These are phyloP conservation scores for Dryobates pubescens DNA, from an alignment of 2,797 vertebrate genomes.

Conservation along the genomic window DNA sequence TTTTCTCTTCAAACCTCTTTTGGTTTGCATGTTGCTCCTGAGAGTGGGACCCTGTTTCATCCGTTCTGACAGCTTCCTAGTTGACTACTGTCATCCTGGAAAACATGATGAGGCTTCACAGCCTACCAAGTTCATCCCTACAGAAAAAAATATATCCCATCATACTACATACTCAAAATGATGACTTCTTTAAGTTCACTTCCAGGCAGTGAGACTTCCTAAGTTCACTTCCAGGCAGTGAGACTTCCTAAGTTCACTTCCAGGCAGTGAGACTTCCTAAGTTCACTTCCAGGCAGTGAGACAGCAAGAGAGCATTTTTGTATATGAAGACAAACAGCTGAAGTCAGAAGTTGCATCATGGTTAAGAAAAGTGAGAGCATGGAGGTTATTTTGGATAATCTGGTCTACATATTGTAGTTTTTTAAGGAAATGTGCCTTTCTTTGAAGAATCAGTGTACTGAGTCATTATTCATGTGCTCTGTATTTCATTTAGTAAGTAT, in stretches of 20 bases:
- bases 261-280: too few relatives aligned
- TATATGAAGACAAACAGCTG: background rate
- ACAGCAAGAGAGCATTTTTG: background rate
- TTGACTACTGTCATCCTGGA: background rate
- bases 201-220: background rate
- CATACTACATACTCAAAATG: background rate
- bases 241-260: too few relatives aligned
- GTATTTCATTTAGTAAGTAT: background rate
- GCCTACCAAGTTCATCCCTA: background rate
- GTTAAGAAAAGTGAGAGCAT: background rate
- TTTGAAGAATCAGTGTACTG: background rate
- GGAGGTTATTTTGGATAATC: background rate
- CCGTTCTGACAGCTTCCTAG: slow-evolving; percentile 1
- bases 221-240: too few relatives aligned
- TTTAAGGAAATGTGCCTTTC: background rate
- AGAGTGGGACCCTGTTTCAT: background rate
- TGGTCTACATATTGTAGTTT: background rate
- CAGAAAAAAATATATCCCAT: background rate
- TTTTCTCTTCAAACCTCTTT: background rate
- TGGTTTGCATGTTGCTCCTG: background rate
- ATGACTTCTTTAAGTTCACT: background rate
- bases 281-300: background rate
- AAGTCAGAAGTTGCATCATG: background rate
- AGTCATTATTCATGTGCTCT: background rate
- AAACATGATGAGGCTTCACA: background rate